Evolutionary conservation across 2,888 invertebrate genomes (phyloP), one percentile per base, ranked within the genome.

Genomic region (Nebria brevicollis): DNA sequence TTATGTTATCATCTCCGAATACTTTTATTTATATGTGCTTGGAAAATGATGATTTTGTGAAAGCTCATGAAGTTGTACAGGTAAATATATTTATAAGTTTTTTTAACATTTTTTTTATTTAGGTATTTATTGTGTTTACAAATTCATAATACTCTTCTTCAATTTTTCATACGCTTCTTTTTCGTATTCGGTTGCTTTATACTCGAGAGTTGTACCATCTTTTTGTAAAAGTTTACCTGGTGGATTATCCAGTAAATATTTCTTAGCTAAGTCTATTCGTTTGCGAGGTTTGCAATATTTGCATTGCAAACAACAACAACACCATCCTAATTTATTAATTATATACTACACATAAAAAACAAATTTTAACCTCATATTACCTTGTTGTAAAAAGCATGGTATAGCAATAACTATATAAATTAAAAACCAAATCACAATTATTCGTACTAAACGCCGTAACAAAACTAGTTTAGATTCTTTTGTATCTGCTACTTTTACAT

Each of bases 41-140:
- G 68, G 93, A 94, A 85, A 92, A 93, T 82, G 93, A 93, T 81
- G 94, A 95, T 86, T 93, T 94, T 84, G 91, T 91, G 6, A 94
- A 94, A 89, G 95, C 95, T 0, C 93, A 93, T 85, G 93, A 95
- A 89, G 95, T 96, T 82, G 92, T 96, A 84, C 92, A 95, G 93
- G 96, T 96, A 90, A 90, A 89, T 86, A 43, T 82, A 70, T 15
- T 70, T 54, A 11, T 54, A 34, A 34, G 34, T 5, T 34, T 34
- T 34, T 34, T 20, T 20, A 20, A 34, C 2, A 34, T 34, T 34
- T 34, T 77, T 74, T 70, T 72, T 42, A 20, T 68, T 43, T 65
- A 25, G 13, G 10, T 34, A 41, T 26, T 76, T 10, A 66, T 76
- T 34, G 15, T 25, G 20, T 72, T 78, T 81, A 91, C 82, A 93